Conservation (phyloP, 2,113 vertebrate species). For the Tor tambroides region DNA sequence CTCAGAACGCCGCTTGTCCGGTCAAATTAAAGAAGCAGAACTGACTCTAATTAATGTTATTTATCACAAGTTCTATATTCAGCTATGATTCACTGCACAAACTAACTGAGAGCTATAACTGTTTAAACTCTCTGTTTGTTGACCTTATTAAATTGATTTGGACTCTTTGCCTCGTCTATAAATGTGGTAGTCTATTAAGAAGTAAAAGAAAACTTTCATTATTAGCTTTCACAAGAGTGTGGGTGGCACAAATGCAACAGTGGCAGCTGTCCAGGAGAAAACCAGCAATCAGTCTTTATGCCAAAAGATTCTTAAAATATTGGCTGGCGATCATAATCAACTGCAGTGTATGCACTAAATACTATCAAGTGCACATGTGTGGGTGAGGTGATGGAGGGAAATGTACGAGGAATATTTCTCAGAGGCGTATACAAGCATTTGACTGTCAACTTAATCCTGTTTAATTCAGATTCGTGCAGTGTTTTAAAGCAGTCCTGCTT, state of each 20-base stretch:
- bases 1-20: neutral
- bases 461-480: slow-evolving; percentile 6
- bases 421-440: neutral
- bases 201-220: slow-evolving; percentile 25
- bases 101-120: neutral
- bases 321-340: neutral
- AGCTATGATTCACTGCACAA: neutral
- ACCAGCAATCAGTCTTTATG: slow-evolving; percentile 6
- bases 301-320: neutral
- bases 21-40: neutral
- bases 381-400: slow-evolving; percentile 1
- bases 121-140: neutral
- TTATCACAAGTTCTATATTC: slow-evolving; percentile 14
- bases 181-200: neutral
- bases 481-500: slow-evolving; percentile 32
- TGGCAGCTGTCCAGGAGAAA: slow-evolving; percentile 20
- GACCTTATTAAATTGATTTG: neutral
- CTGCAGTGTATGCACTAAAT: neutral
- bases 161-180: neutral
- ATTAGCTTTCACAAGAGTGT: slow-evolving; percentile 1
- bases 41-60: slow-evolving; percentile 16
- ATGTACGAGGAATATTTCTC: neutral
- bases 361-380: neutral
- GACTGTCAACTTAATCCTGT: slow-evolving; percentile 21
- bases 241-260: slow-evolving; percentile 9